Evolutionary conservation across 2,113 vertebrate species (phyloP), one percentile per base, ranked within the genome.

Genomic region (Edolisoma coerulescens): DNA sequence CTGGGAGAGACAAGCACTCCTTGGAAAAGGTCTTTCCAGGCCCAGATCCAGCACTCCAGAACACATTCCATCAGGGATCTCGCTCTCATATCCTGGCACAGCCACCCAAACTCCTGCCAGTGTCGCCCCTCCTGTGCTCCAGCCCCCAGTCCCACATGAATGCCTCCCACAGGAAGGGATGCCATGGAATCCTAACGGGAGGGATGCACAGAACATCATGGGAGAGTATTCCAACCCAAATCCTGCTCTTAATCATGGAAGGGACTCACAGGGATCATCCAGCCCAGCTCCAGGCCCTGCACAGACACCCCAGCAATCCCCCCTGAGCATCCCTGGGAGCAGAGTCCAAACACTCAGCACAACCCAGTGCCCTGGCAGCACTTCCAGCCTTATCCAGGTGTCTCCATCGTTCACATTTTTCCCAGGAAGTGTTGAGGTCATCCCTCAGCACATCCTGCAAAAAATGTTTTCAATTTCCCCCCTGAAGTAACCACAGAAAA

Each of bases 91-190:
- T 4, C 73, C 3, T 5, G 61, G 74, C 63, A 65, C 24, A 39
- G 50, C 15, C 32, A 9, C 9, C 27, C 56, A 28, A 32, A 42
- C 6, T 28, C 0, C 3, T 19, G 32, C 27, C 26, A 20, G 0
- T 1, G 3, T 6, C 2, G 0, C 27, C 53, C 42, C 53, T 9
- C 1, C 49, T 8, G 8, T 1, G 7, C 59, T 23, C 30, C 52
- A 7, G 0, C 4, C 11, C 53, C 56, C 19, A 5, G 2, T 2
- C 37, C 12, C 41, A 9, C 39, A 3, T 0, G 2, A 16, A 2
- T 9, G 22, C 52, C 35, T 37, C 63, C 16, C n/a, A 1, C 0
- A 16, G 47, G 32, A 44, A 19, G 26, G 59, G 64, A 22, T 37
- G 35, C 47, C 11, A 1, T 4, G 32, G 39, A 26, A 42, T 26